Evolutionary conservation across 2,888 invertebrate genomes (phyloP), one percentile per base, ranked within the genome.

Genomic region (Aspidapion aeneum): DNA sequence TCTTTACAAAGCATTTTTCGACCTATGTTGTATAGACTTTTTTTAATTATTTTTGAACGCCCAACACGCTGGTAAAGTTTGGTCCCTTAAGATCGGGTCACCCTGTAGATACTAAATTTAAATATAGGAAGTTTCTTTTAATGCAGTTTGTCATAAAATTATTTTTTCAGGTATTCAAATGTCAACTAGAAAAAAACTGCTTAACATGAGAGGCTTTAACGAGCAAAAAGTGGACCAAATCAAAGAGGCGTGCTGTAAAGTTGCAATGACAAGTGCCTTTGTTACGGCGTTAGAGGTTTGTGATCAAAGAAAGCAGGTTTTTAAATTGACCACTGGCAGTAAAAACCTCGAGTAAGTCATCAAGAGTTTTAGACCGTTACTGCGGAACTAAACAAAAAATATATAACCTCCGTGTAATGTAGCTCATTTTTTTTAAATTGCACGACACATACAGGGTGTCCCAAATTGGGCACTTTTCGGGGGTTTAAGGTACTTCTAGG

Each of bases 161-260:
- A n/a, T n/a, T n/a, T n/a, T n/a, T n/a, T n/a, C n/a, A n/a, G n/a
- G 92, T 0, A 82, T 92, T 61, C 89, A 90, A 76, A 93, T 93
- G 93, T 87, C 85, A 1, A 91, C 90, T 12, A 86, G 85, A 73
- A 90, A 89, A 74, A 89, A 86, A 74, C 76, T 93, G 60, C 84
- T 86, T 71, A 84, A 83, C 69, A 88, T 91, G 60, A 90, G 90
- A 81, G 91, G 91, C 2, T 87, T 92, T 73, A 89, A 90, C 18
- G 61, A 60, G 21, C 58, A 17, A 1, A 91, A 90, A 81, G 89
- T 91, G 57, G 89, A 90, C 63, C 90, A 90, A 83, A 90, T 92
- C 63, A 90, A 90, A 80, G 91, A 91, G 79, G 89, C 88, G 51
- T 87, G 89, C 70, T 82, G 84, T 66, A 91, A 91, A 81, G 77